Evolutionary conservation across 2,888 invertebrate species (phyloP).

Genomic region (Conus canariensis): DNA sequence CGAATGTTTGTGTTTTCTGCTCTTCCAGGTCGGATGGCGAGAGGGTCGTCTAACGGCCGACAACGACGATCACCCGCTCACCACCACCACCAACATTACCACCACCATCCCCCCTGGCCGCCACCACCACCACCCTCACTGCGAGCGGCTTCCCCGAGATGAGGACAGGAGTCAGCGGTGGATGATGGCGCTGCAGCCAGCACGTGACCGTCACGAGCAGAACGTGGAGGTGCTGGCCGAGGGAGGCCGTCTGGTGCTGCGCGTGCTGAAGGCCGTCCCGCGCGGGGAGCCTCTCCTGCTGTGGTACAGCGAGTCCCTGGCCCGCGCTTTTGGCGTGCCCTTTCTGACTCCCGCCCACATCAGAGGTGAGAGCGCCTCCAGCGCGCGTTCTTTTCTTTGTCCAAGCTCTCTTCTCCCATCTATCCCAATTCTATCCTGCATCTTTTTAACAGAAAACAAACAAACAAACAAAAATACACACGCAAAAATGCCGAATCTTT

Average conservation of each 20-base stretch:
- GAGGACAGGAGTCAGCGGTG: constrained; percentile 53
- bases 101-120: neutral
- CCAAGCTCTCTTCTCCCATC: too few relatives aligned
- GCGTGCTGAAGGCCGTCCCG: constrained; percentile 71
- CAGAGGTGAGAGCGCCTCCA: constrained; percentile 82
- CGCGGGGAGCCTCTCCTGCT: constrained; percentile 85
- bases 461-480: too few relatives aligned
- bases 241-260: constrained; percentile 58
- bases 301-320: constrained; percentile 90
- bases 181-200: constrained; percentile 79
- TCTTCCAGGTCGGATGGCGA: constrained; percentile 45
- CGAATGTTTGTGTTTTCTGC: neutral
- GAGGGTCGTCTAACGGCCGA: constrained; percentile 36
- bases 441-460: too few relatives aligned
- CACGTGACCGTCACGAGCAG: constrained; percentile 85
- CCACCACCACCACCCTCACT: neutral
- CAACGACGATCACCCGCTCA: neutral
- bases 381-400: too few relatives aligned
- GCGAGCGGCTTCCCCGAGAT: neutral
- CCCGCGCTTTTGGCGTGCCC: constrained; percentile 87
- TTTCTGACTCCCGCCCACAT: constrained; percentile 89
- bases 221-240: constrained; percentile 80
- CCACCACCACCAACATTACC: neutral
- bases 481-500: too few relatives aligned
- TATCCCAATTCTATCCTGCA: too few relatives aligned